A percentile compares a stretch with the other conserved stretches of the same genome.
phyloP scores from a whole-genome alignment of 2,797 vertebrate genomes.

The Tangara arthus region DNA sequence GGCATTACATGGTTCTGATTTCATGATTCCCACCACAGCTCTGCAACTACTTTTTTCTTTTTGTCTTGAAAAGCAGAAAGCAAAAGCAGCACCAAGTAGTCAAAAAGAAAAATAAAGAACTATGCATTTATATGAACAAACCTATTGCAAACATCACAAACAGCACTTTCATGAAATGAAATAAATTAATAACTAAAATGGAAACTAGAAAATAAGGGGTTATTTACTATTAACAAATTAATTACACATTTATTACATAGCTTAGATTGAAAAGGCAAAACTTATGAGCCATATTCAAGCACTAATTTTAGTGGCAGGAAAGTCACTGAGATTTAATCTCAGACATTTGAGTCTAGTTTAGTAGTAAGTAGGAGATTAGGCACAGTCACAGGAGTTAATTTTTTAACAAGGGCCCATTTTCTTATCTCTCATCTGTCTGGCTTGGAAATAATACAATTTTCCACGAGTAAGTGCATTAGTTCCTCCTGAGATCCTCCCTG shows the following conservation, averaged over 20 bases:
- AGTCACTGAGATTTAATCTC: neutral
- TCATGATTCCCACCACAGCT: neutral
- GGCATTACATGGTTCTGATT: neutral
- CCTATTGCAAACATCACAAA: neutral
- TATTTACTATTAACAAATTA: neutral
- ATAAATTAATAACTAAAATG: neutral
- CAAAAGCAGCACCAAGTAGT: neutral
- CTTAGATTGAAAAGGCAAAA: neutral
- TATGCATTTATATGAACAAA: neutral
- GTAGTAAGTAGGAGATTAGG: neutral
- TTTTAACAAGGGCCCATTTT: neutral
- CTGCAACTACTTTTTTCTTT: neutral
- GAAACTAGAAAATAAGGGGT: rapidly evolving
- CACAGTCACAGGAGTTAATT: neutral
- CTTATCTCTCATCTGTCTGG: neutral
- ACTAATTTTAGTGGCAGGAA: neutral
- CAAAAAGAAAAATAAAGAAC: neutral
- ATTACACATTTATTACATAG: neutral
- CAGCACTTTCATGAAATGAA: neutral
- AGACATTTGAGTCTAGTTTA: neutral
- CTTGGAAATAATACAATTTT: neutral
- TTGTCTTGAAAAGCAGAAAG: neutral
- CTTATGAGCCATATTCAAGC: neutral
- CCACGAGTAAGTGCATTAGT: neutral
- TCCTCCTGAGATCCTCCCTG: neutral